Base-by-base conservation (phyloP, 2,113 vertebrate species). In the Seriola dumerili region DNA sequence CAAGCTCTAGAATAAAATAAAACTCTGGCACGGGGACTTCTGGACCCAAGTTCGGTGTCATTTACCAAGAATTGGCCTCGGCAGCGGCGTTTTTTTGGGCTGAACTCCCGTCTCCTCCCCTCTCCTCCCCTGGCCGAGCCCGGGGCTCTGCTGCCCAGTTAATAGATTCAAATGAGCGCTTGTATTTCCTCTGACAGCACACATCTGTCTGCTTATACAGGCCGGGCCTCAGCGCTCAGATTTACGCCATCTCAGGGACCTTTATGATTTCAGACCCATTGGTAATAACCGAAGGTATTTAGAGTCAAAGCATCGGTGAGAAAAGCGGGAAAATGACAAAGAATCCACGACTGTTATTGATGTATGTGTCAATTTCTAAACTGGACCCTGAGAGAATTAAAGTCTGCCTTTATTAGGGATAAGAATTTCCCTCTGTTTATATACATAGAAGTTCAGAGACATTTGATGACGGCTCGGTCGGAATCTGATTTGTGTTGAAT, bases 111-210 rank as follows among this genome's bases (percentile, higher is more conserved):
- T 21, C 9, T 0, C 40, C 23, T 21, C 7, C 23, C n/a, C 5
- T 40, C 78, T 25, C 44, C 76, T 44, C 65, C 61, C 19, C 54
- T 25, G 83, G 57, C 73, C 57, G 38, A 11, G 82, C 68, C 59
- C 52, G 3, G 16, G 58, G 42, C 84, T 36, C 74, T 42, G 84
- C 87, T 72, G 80, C 82, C 71, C 65, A 0, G 36, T 87, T 94
- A 95, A 95, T 94, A 87, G 92, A 95, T 93, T 92, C 88, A 94
- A 93, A 95, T 59, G 92, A 93, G 87, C 55, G 48, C 61, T 36
- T 91, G 88, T 81, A 93, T 95, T 91, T 86, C 79, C 90, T 90
- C 34, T 93, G 94, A 94, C 94, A 94, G 94, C 91, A 0, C 32
- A 88, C 94, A 93, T 95, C 94, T 95, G 94, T 95, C 93, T 90